Percentiles rank a stretch among this genome's conserved stretches.
Conservation (phyloP, 2,888 invertebrate species). For the Ctena decussata region DNA sequence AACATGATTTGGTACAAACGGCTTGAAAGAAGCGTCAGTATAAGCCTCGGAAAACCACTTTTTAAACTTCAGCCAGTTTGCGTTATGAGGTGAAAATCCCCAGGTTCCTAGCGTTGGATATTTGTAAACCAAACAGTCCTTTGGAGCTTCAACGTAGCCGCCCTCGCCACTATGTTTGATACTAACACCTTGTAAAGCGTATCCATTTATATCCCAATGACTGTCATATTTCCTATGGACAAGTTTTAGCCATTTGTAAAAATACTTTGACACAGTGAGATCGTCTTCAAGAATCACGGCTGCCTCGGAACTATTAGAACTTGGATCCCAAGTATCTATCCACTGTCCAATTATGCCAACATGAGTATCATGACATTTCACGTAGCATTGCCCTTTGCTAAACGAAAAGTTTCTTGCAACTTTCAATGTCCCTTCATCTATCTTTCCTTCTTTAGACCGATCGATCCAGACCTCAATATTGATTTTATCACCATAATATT, state of each 20-base stretch:
- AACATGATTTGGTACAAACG: constrained; percentile 73
- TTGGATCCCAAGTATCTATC: constrained; percentile 76
- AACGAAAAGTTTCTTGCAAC: constrained; percentile 53
- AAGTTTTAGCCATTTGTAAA: constrained; percentile 77
- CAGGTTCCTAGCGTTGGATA: constrained; percentile 79
- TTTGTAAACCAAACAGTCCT: constrained; percentile 60
- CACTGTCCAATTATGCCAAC: constrained; percentile 72
- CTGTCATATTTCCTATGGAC: constrained; percentile 74
- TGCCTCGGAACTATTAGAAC: constrained; percentile 70
- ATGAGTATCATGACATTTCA: constrained; percentile 58
- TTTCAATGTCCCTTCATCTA: constrained; percentile 42
- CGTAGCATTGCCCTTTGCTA: constrained; percentile 53
- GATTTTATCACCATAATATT: constrained; percentile 56
- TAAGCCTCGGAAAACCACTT: constrained; percentile 68
- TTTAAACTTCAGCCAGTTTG: constrained; percentile 70
- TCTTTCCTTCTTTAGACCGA: constrained; percentile 46
- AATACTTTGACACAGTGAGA: constrained; percentile 74
- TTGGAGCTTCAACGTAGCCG: constrained; percentile 50
- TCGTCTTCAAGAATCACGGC: constrained; percentile 82
- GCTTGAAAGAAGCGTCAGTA: constrained; percentile 64
- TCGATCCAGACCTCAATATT: constrained; percentile 71
- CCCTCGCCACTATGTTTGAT: constrained; percentile 62
- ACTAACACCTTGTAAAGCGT: constrained; percentile 70
- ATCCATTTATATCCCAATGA: constrained; percentile 70
- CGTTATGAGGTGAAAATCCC: constrained; percentile 76